phyloP scores from a whole-genome alignment of 2,113 vertebrate genomes.

The Rhinoderma darwinii region DNA sequence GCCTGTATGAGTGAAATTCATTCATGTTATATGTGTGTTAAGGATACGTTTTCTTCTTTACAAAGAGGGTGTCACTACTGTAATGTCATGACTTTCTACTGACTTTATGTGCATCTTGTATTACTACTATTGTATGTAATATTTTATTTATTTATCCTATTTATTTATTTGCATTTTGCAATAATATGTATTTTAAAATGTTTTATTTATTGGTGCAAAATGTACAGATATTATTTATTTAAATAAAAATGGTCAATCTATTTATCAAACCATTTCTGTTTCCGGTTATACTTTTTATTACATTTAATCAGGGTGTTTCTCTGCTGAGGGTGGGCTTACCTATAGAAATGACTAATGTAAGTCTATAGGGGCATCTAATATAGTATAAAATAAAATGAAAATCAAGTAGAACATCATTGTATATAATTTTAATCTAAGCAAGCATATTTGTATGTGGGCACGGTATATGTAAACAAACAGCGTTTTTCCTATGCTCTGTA shows the following conservation, averaged over 20 bases:
- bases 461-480: too few relatives aligned
- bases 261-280: conserved; percentile 13
- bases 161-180: conserved; percentile 40
- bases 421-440: too few relatives aligned
- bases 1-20: not conserved
- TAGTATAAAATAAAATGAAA: too few relatives aligned
- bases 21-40: not conserved
- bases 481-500: too few relatives aligned
- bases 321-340: too few relatives aligned
- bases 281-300: not conserved
- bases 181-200: not conserved
- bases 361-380: too few relatives aligned
- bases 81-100: not conserved
- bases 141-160: conserved; percentile 43
- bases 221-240: conserved; percentile 39
- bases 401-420: too few relatives aligned
- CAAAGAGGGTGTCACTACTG: not conserved
- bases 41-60: not conserved
- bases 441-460: too few relatives aligned
- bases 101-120: not conserved
- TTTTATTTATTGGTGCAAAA: conserved; percentile 30
- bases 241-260: conserved; percentile 35
- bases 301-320: too few relatives aligned
- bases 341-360: too few relatives aligned
- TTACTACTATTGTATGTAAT: not conserved